phyloP scores from a whole-genome alignment of 2,888 invertebrate species.

The Saturnia japonica region DNA sequence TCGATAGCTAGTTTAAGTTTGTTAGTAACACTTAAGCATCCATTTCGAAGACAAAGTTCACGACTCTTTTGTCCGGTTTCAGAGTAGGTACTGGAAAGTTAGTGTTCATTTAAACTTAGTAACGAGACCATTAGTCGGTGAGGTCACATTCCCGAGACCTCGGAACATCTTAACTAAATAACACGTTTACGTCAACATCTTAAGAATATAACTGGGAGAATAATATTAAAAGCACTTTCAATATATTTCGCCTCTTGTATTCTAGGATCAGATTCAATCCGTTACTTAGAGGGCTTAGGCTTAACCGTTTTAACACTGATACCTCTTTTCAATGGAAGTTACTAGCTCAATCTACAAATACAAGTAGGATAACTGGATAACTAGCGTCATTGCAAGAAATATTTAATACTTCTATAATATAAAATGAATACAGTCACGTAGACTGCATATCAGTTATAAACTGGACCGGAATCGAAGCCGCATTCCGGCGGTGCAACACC shows the following conservation, averaged over 20 bases:
- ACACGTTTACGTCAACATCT: neutral
- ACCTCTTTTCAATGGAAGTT: too few relatives aligned
- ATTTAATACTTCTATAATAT: neutral
- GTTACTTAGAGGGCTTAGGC: neutral
- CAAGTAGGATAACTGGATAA: too few relatives aligned
- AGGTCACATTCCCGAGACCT: constrained; percentile 3
- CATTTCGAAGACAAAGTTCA: constrained; percentile 7
- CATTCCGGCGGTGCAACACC: neutral
- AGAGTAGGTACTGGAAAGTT: neutral
- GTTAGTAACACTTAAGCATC: neutral
- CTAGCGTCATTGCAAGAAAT: neutral
- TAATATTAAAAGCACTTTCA: neutral
- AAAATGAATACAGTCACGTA: neutral
- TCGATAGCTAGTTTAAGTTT: neutral
- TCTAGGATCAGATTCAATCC: neutral
- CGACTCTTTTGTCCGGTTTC: neutral
- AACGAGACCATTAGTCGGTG: neutral
- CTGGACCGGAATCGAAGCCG: constrained; percentile 6
- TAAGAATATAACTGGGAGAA: neutral
- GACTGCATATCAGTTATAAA: neutral
- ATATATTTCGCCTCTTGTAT: neutral
- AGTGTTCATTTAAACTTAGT: constrained; percentile 11
- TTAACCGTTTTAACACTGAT: neutral
- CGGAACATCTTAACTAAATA: neutral
- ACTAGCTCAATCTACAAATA: too few relatives aligned